These are phyloP conservation scores for Synergus gifuensis DNA, from an alignment of 2,888 invertebrate species.

Conservation along the genomic window DNA sequence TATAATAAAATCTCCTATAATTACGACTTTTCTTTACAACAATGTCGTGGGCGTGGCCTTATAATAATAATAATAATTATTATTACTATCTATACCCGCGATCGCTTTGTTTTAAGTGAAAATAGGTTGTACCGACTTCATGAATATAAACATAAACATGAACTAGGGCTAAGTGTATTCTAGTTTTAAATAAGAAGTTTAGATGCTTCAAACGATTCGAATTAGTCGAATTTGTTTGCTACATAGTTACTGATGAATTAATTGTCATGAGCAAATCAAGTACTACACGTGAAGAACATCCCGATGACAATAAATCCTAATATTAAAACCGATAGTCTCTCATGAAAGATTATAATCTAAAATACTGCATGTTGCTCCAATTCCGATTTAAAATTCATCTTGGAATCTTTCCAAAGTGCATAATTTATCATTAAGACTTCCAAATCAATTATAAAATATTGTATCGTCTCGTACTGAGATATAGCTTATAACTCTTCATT, in stretches of 20 bases:
- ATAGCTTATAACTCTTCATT: too few relatives aligned
- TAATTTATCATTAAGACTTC: background rate
- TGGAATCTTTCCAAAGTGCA: background rate
- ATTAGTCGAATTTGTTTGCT: background rate
- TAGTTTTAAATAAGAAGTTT: slow-evolving; percentile 14
- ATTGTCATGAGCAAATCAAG: too few relatives aligned
- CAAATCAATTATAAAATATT: background rate
- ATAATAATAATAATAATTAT: background rate
- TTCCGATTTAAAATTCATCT: background rate
- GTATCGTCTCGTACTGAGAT: background rate
- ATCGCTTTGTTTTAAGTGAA: background rate
- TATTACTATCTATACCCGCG: background rate
- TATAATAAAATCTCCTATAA: background rate
- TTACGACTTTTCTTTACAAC: background rate
- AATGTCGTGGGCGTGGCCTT: background rate
- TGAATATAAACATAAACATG: background rate
- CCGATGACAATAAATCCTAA: too few relatives aligned
- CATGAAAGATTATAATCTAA: background rate
- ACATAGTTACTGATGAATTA: too few relatives aligned
- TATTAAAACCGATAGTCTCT: too few relatives aligned
- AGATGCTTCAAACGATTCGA: background rate
- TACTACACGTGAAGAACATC: background rate
- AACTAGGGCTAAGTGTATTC: background rate
- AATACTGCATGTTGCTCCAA: background rate
- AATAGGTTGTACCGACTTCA: background rate